Evolutionary conservation across 1,140 invertebrate species (phyloP).

Genomic region (Drosophila ogumai): DNA sequence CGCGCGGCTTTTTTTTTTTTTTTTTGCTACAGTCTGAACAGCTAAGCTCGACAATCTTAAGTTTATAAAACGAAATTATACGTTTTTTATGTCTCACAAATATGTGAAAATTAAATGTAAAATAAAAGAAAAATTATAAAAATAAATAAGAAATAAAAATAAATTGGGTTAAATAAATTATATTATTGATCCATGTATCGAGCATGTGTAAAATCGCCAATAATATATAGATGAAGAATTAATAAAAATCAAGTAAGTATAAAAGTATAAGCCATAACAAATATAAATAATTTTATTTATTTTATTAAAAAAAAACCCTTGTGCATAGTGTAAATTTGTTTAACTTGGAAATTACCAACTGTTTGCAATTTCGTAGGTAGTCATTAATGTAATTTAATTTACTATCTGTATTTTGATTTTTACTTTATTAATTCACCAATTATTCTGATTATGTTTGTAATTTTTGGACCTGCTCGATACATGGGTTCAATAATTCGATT

Average conservation of each 20-base stretch:
- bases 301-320: too few relatives aligned
- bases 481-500: not conserved
- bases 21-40: conserved; percentile 13
- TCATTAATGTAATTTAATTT: not conserved
- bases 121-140: too few relatives aligned
- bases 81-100: not conserved
- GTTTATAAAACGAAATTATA: not conserved
- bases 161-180: not conserved
- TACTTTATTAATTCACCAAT: not conserved
- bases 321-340: too few relatives aligned
- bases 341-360: not conserved
- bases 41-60: not conserved
- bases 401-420: not conserved
- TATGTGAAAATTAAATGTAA: too few relatives aligned
- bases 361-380: not conserved
- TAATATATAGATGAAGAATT: too few relatives aligned
- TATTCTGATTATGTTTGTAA: not conserved
- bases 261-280: too few relatives aligned
- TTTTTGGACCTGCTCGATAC: not conserved
- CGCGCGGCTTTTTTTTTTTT: conserved; percentile 41
- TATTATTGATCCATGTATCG: too few relatives aligned
- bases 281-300: too few relatives aligned
- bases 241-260: too few relatives aligned
- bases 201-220: too few relatives aligned
- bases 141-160: too few relatives aligned